phyloP scores from a whole-genome alignment of 2,888 invertebrate species.

The Xiphydria camelus region DNA sequence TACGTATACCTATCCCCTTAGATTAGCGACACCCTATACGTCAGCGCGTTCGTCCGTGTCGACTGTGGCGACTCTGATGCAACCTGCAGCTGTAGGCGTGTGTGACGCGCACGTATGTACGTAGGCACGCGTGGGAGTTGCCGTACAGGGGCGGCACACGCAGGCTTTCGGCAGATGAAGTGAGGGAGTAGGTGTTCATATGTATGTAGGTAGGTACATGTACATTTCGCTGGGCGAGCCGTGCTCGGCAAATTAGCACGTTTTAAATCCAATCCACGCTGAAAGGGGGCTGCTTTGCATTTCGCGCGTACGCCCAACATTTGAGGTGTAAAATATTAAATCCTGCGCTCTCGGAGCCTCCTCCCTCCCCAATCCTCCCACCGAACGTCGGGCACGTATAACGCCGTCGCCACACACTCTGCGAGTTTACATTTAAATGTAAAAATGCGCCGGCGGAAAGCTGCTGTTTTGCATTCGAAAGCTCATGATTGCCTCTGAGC shows the following conservation, averaged over 20 bases:
- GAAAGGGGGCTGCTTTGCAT: conserved; percentile 50
- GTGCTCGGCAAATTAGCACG: conserved; percentile 55
- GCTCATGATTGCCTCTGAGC: conserved; percentile 59
- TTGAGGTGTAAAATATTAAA: conserved; percentile 59
- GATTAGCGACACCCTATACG: too few species aligned
- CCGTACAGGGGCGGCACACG: too few species aligned
- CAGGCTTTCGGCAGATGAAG: too few species aligned
- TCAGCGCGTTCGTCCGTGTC: background rate
- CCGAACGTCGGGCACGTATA: conserved; percentile 1
- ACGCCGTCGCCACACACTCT: conserved; percentile 45
- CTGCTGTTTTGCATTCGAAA: conserved; percentile 59
- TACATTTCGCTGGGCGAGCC: conserved; percentile 30
- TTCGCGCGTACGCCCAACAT: conserved; percentile 51
- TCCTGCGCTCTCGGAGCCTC: conserved; percentile 39
- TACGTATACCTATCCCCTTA: conserved; percentile 5
- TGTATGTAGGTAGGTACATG: too few species aligned
- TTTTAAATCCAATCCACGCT: conserved; percentile 56
- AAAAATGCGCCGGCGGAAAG: conserved; percentile 52
- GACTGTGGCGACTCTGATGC: background rate
- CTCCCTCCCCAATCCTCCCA: conserved; percentile 40
- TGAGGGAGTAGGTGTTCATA: conserved; percentile 18
- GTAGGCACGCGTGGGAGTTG: too few species aligned
- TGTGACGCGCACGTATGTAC: conserved; percentile 3
- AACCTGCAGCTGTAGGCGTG: too few species aligned
- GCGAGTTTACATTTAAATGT: conserved; percentile 59